Conservation (phyloP, 2,113 vertebrate species). For the Ictidomys tridecemlineatus region DNA sequence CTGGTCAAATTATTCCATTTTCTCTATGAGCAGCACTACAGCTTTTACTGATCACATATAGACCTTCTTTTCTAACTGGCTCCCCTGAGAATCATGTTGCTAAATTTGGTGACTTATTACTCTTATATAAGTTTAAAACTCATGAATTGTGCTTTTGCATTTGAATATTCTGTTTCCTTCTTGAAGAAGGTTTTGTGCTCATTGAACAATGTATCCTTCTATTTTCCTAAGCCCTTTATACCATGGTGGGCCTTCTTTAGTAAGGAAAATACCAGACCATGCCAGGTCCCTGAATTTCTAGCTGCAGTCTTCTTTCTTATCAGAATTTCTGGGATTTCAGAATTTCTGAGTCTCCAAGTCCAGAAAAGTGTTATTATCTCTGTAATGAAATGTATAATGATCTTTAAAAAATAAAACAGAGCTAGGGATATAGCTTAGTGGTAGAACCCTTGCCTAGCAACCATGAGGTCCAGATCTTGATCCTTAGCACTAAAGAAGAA, state of each 20-base stretch:
- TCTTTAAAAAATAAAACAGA: neutral
- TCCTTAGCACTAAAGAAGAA: neutral
- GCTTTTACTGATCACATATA: neutral
- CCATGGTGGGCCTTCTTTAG: neutral
- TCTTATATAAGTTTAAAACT: conserved; percentile 40
- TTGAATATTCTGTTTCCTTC: neutral
- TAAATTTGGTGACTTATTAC: conserved; percentile 20
- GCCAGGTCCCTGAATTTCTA: conserved; percentile 17
- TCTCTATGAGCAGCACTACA: neutral
- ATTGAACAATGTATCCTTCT: neutral
- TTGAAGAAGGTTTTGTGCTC: neutral
- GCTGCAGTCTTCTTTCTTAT: neutral
- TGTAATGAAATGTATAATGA: neutral
- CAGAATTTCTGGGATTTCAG: conserved; percentile 16
- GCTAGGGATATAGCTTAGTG: neutral
- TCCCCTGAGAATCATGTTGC: conserved; percentile 18
- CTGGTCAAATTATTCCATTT: neutral
- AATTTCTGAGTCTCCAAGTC: neutral
- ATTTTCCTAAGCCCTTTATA: neutral
- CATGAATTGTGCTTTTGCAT: neutral
- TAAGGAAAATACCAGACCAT: neutral
- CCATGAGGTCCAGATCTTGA: neutral
- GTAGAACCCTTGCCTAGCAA: neutral
- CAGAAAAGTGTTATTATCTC: neutral
- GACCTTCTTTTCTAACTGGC: conserved; percentile 11